These are phyloP conservation scores for Etia nguti DNA, from an alignment of 2,113 vertebrate species.

Conservation along the genomic window DNA sequence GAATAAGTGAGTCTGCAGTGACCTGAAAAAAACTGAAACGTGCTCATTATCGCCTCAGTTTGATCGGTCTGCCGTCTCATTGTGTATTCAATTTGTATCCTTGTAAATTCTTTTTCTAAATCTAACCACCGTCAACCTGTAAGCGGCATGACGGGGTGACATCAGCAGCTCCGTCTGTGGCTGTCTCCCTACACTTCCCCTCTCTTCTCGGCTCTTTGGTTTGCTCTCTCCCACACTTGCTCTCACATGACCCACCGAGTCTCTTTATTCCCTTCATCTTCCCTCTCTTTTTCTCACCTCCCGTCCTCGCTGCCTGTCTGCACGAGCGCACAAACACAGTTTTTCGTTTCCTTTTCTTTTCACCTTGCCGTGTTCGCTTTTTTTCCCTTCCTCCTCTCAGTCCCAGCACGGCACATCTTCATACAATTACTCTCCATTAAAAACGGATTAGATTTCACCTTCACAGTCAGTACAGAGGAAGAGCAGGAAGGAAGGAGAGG, in stretches of 20 bases:
- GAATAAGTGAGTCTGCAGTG: background rate
- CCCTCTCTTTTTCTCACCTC: slow-evolving; percentile 15
- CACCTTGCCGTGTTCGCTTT: background rate
- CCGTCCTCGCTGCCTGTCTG: background rate
- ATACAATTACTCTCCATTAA: slow-evolving; percentile 53
- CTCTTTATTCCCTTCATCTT: background rate
- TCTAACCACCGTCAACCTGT: background rate
- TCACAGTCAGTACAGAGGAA: slow-evolving; percentile 26
- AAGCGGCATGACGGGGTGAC: background rate
- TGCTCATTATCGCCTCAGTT: background rate
- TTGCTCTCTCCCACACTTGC: slow-evolving; percentile 14
- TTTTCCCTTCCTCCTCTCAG: background rate
- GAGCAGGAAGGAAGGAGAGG: background rate
- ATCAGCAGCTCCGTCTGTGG: background rate
- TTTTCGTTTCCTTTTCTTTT: slow-evolving; percentile 11
- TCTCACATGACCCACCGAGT: slow-evolving; percentile 15
- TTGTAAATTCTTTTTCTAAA: background rate
- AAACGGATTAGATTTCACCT: slow-evolving; percentile 61
- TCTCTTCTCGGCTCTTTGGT: background rate
- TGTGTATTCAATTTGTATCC: background rate
- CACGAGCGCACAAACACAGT: background rate
- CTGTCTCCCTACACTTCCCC: background rate
- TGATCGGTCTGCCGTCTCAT: background rate
- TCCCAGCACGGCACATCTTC: slow-evolving; percentile 40
- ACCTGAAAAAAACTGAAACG: background rate